A percentile compares a stretch with the other conserved stretches of the same genome.
phyloP scores from a whole-genome alignment of 2,888 invertebrate species.

The Exephanes ischioxanthus region DNA sequence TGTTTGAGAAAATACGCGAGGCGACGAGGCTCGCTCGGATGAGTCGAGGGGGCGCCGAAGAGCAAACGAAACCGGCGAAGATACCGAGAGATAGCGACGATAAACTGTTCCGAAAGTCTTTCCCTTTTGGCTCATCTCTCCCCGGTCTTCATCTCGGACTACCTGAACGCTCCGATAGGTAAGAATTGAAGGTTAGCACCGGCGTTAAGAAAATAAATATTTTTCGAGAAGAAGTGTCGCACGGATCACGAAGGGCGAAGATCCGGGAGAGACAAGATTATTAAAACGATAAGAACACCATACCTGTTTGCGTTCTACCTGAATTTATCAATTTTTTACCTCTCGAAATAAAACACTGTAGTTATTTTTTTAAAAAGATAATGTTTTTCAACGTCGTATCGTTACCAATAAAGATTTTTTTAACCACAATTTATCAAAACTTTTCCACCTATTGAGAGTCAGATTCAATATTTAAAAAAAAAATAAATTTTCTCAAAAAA shows the following conservation, averaged over 20 bases:
- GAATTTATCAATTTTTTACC: neutral
- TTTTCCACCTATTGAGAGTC: neutral
- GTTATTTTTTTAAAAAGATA: neutral
- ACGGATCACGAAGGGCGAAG: conserved; percentile 27
- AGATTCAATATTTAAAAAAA: neutral
- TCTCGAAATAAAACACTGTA: neutral
- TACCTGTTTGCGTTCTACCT: neutral
- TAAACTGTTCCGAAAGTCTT: conserved; percentile 6
- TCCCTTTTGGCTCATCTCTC: conserved; percentile 9
- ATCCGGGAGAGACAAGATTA: conserved; percentile 12
- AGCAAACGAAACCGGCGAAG: conserved; percentile 39
- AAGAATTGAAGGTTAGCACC: conserved; percentile 53
- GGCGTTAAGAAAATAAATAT: conserved; percentile 17
- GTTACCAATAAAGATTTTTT: neutral
- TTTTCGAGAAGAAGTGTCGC: conserved; percentile 24
- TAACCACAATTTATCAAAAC: neutral
- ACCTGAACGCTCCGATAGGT: conserved; percentile 35
- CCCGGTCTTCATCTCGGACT: conserved; percentile 28
- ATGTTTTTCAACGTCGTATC: neutral
- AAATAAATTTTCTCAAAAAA: neutral
- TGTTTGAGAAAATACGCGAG: conserved; percentile 56
- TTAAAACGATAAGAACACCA: conserved; percentile 6
- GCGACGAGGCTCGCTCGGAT: conserved; percentile 20
- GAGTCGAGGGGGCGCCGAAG: conserved; percentile 47
- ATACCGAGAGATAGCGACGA: conserved; percentile 33